Percentiles rank a stretch among this genome's conserved stretches.
These are phyloP conservation scores for Eidolon dupreanum DNA, from an alignment of 2,797 vertebrate genomes.

Conservation along the genomic window DNA sequence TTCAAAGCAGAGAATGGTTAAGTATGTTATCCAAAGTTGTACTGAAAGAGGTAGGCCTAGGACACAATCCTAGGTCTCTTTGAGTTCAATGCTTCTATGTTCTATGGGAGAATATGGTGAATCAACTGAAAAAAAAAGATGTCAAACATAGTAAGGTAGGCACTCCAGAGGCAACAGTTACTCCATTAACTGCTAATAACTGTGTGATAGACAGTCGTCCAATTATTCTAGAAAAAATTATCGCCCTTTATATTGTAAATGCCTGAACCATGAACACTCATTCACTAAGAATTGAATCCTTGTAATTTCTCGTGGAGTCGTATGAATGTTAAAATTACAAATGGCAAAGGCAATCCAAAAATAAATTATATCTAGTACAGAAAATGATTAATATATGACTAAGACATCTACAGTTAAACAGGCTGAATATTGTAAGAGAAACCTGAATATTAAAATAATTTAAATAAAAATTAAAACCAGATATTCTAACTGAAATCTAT, in stretches of 20 bases:
- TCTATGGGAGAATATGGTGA: not conserved
- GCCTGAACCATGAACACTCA: not conserved
- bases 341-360: conserved; percentile 6
- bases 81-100: not conserved
- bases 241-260: not conserved
- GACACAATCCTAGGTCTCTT: not conserved
- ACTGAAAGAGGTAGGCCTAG: not conserved
- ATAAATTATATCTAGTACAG: not conserved
- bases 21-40: not conserved
- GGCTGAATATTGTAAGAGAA: not conserved
- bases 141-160: not conserved
- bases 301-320: not conserved
- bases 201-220: not conserved
- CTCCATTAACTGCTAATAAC: not conserved
- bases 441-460: conserved; percentile 11
- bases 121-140: not conserved
- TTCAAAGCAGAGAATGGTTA: not conserved
- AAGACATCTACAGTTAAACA: not conserved
- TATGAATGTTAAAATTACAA: not conserved
- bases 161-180: not conserved
- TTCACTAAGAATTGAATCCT: not conserved
- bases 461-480: conserved; percentile 6
- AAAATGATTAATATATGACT: not conserved
- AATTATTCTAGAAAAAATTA: conserved; percentile 18
- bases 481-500: not conserved